Evolutionary conservation across 2,888 invertebrate species (phyloP), one percentile per base, ranked within the genome.

Genomic region (Caenorhabditis sulstoni): DNA sequence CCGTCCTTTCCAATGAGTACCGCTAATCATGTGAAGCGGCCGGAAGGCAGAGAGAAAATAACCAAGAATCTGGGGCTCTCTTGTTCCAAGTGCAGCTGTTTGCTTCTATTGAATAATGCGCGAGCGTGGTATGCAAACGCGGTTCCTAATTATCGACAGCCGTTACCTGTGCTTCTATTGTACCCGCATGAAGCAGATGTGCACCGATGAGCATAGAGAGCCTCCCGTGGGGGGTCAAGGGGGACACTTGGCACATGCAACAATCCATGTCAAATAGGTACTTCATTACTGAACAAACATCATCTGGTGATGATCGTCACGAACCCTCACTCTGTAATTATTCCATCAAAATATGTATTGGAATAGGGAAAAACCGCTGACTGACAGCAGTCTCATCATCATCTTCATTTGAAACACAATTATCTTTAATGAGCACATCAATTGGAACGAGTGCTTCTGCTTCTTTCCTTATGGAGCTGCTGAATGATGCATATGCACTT

Each of bases 141-240:
- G 65, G 52, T 52, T 78, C 71, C 71, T 71, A 78, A 78, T 78
- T 78, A 78, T 61, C 66, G 71, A 71, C 78, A 78, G 78, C 52
- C 65, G 70, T 59, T 78, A 78, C 78, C 78, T 78, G 78, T 53
- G 57, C 65, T 49, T 35, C 77, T 77, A 77, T 77, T 77, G 75
- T 75, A 64, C 73, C 57, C 57, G 71, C 71, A 62, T 58, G 58
- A 52, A 73, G 73, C 73, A 73, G 64, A 73, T 73, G 73, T 73
- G 64, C 64, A 44, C 44, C 55, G 73, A 45, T 55, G 64, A 64
- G 55, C 70, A 29, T n/a, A 29, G 7, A 29, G 29, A 29, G 29
- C 29, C 29, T 29, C 29, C 29, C 29, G 29, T 29, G 4, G 49
- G 52, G 73, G 73, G 73, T 64, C 64, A 64, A 73, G 64, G 73